Evolutionary conservation across 2,113 vertebrate genomes (phyloP), one percentile per base, ranked within the genome.

Genomic region (Carassius gibelio): DNA sequence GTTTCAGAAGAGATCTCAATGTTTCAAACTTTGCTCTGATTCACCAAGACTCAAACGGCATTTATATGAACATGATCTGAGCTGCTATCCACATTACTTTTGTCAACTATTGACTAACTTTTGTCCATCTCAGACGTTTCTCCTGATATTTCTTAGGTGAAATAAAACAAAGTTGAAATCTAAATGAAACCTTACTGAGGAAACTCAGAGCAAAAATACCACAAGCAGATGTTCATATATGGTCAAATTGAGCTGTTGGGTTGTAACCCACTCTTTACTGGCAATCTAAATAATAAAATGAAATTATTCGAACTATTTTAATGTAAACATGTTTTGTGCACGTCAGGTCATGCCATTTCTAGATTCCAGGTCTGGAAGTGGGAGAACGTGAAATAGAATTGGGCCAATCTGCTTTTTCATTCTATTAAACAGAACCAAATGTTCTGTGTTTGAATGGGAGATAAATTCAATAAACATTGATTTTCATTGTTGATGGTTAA

Each of bases 391-490:
- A 68, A n/a, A 10, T 5, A 8, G 62, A 74, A 68, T 68, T 8
- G 17, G 14, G 23, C n/a, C 61, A 45, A 1, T 62, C 36, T 62
- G 6, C 57, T 45, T 62, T 42, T 30, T 23, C 14, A 78, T 84
- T 90, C 42, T 85, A 91, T 93, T 90, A 91, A 93, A 90, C 89
- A 91, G 86, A 88, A 90, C 87, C 88, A 86, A 92, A 90, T 89
- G 90, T 89, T 88, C 91, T 91, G 79, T 90, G 92, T 89, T 90
- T 87, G 89, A 57, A 64, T 30, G 30, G 19, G 90, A 90, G 88
- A 92, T 91, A 87, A 92, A 91, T 92, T 92, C 88, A 93, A 93
- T 94, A 91, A 92, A 91, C 88, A 82, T 88, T 77, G 87, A 87
- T 92, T 93, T 89, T 89, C 87, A 89, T 90, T 84, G 79, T 88